Evolutionary conservation across 1,140 invertebrate species (phyloP).

Genomic region (Colletes gigas): DNA sequence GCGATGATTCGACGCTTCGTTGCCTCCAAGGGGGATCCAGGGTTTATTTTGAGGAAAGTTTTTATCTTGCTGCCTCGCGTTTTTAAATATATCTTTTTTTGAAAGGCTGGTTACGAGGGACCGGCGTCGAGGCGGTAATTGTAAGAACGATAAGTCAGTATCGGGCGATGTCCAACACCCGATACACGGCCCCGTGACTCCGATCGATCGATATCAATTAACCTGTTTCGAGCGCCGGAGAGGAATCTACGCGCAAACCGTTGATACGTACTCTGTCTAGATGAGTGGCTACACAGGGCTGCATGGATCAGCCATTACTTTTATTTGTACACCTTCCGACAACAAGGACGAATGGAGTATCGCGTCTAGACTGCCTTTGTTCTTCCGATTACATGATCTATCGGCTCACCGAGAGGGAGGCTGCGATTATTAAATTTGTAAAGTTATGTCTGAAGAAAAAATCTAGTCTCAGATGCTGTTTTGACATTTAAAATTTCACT

Average conservation of each 20-base stretch:
- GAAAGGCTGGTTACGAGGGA: not conserved
- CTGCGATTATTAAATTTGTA: too few relatives aligned
- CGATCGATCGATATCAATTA: slow-evolving; percentile 38
- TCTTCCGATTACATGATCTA: not conserved
- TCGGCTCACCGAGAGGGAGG: too few relatives aligned
- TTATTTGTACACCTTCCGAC: not conserved
- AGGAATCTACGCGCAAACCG: slow-evolving; percentile 2
- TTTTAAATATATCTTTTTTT: too few relatives aligned
- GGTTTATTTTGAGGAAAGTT: not conserved
- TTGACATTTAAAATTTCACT: too few relatives aligned
- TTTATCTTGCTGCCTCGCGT: too few relatives aligned
- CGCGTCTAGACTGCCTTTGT: not conserved
- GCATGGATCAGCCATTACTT: not conserved
- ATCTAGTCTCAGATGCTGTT: too few relatives aligned
- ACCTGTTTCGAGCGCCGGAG: not conserved
- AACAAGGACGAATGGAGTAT: not conserved
- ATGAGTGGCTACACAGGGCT: not conserved
- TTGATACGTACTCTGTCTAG: not conserved
- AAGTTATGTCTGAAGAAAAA: too few relatives aligned
- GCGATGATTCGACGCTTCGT: not conserved
- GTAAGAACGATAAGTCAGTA: slow-evolving; percentile 11
- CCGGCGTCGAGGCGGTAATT: not conserved
- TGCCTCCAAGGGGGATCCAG: not conserved
- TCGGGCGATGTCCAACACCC: too few relatives aligned
- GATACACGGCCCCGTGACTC: not conserved